phyloP scores from a whole-genome alignment of 2,113 vertebrate genomes.

The Blennius ocellaris region DNA sequence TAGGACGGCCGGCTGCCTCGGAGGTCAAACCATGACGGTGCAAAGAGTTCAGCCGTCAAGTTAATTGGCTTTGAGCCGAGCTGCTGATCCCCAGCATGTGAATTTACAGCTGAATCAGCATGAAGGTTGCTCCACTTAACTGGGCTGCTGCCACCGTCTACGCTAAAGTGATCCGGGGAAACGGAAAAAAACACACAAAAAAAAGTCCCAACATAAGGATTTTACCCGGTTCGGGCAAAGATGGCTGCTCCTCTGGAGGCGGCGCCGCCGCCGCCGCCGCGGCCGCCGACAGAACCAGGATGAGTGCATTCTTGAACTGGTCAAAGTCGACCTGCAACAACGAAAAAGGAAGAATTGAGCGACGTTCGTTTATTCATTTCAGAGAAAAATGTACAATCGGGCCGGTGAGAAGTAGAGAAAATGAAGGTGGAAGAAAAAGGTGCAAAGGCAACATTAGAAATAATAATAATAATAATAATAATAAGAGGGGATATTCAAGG shows the following conservation, averaged over 20 bases:
- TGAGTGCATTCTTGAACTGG: slow-evolving; percentile 95
- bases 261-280: slow-evolving; percentile 65
- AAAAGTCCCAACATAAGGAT: background rate
- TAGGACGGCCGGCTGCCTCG: background rate
- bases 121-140: slow-evolving; percentile 5
- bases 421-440: too few relatives aligned
- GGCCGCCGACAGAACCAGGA: slow-evolving; percentile 88
- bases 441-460: too few relatives aligned
- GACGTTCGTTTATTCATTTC: too few relatives aligned
- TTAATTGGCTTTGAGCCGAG: slow-evolving; percentile 38
- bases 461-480: too few relatives aligned
- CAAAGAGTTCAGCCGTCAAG: slow-evolving; percentile 13
- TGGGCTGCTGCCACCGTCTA: background rate
- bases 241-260: slow-evolving; percentile 80
- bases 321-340: slow-evolving; percentile 91
- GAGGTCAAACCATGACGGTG: slow-evolving; percentile 3
- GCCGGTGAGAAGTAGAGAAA: too few relatives aligned
- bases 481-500: too few relatives aligned
- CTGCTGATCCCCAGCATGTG: slow-evolving; percentile 11
- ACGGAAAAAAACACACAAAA: too few relatives aligned
- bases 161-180: too few relatives aligned
- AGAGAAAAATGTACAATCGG: too few relatives aligned
- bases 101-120: slow-evolving; percentile 50
- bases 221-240: slow-evolving; percentile 87
- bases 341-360: background rate